phyloP scores from a whole-genome alignment of 2,888 invertebrate species.

The Lymantria dispar region DNA sequence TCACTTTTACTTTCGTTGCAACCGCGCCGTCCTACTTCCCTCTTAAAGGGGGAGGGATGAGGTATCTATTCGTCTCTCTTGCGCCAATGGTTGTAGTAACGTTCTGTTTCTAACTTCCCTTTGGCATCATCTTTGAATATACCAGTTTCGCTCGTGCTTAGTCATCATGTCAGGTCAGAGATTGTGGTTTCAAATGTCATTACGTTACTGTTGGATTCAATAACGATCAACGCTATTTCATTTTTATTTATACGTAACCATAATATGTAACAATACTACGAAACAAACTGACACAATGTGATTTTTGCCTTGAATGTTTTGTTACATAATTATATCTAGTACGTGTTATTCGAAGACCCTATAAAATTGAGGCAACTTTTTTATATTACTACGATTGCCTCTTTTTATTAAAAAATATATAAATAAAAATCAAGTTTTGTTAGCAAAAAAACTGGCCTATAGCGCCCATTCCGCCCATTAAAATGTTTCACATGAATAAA shows the following conservation, averaged over 20 bases:
- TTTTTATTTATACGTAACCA: slow-evolving; percentile 16
- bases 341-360: slow-evolving; percentile 28
- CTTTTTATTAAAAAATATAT: slow-evolving; percentile 19
- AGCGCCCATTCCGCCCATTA: slow-evolving; percentile 18
- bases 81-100: slow-evolving; percentile 12
- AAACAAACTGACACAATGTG: slow-evolving; percentile 37
- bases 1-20: slow-evolving; percentile 74
- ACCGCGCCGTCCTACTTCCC: slow-evolving; percentile 60
- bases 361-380: slow-evolving; percentile 16
- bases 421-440: slow-evolving; percentile 26
- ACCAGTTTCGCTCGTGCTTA: slow-evolving; percentile 68
- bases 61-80: slow-evolving; percentile 42
- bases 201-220: slow-evolving; percentile 48
- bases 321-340: slow-evolving; percentile 29
- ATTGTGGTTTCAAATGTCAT: slow-evolving; percentile 67
- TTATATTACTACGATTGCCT: slow-evolving; percentile 16
- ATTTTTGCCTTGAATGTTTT: slow-evolving; percentile 37
- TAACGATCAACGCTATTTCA: slow-evolving; percentile 34
- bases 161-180: slow-evolving; percentile 65
- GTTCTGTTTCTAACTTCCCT: slow-evolving; percentile 51
- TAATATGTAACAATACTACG: slow-evolving; percentile 28
- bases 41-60: slow-evolving; percentile 53
- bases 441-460: slow-evolving; percentile 28
- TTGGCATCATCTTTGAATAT: slow-evolving; percentile 48
- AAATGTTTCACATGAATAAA: slow-evolving; percentile 17